Evolutionary conservation across 2,113 vertebrate species (phyloP).

Genomic region (Nanger granti): DNA sequence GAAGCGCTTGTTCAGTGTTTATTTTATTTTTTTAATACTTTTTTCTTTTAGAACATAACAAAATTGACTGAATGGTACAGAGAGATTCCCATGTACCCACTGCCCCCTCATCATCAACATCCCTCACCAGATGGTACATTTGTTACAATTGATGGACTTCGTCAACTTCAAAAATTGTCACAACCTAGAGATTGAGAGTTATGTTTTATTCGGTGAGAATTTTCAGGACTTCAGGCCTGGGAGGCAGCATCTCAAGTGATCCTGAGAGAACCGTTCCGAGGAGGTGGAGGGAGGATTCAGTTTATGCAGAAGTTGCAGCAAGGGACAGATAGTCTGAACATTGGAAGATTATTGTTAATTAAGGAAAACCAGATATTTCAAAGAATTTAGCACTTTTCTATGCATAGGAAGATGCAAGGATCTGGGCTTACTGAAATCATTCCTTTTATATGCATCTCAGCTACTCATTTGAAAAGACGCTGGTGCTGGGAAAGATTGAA

Average conservation of each 20-base stretch:
- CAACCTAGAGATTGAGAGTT: neutral
- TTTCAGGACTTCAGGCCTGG: neutral
- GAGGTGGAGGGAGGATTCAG: neutral
- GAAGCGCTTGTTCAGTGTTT: neutral
- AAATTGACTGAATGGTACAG: neutral
- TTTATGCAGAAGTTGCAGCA: neutral
- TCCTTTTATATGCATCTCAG: neutral
- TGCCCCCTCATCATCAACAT: neutral
- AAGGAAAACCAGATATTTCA: neutral
- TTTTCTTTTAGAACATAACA: neutral
- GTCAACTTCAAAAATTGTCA: neutral
- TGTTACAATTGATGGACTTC: neutral
- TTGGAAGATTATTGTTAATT: neutral
- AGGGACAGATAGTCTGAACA: neutral
- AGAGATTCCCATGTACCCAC: neutral
- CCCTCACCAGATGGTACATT: neutral
- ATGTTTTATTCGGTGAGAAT: neutral
- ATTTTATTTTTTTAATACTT: neutral
- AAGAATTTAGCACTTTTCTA: neutral
- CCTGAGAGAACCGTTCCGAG: neutral
- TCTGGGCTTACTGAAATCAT: neutral
- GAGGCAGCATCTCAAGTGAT: neutral
- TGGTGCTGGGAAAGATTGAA: neutral
- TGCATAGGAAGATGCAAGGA: neutral
- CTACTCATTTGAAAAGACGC: neutral